phyloP scores from a whole-genome alignment of 2,888 invertebrate genomes.

The Meta bourneti region DNA sequence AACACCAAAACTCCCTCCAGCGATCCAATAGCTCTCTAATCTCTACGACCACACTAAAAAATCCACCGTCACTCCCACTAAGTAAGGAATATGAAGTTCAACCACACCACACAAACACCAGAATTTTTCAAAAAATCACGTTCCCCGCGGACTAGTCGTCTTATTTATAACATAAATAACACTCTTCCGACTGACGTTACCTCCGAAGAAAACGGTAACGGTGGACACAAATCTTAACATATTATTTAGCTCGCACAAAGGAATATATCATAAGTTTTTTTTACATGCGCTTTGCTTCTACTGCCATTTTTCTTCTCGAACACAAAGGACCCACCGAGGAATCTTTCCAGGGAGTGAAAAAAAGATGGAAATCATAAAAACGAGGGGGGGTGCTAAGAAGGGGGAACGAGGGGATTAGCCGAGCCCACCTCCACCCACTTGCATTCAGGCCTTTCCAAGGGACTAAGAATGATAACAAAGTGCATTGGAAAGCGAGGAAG shows the following conservation, averaged over 20 bases:
- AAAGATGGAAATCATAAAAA: constrained; percentile 31
- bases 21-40: background rate
- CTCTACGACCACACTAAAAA: background rate
- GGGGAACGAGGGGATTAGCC: constrained; percentile 25
- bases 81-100: too few relatives aligned
- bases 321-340: constrained; percentile 41
- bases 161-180: constrained; percentile 6
- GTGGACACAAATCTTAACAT: constrained; percentile 48
- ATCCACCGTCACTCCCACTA: background rate
- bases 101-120: background rate
- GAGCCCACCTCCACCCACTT: constrained; percentile 19
- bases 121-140: background rate
- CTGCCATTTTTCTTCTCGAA: background rate
- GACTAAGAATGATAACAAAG: constrained; percentile 36
- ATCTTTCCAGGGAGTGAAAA: constrained; percentile 7
- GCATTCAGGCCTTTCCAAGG: constrained; percentile 2
- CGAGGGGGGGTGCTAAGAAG: background rate
- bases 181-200: background rate
- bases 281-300: background rate
- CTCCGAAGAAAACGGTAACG: background rate
- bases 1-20: background rate
- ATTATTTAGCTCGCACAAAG: constrained; percentile 19
- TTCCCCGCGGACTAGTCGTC: background rate
- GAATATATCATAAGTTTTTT: constrained; percentile 18
- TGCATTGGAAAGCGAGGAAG: background rate